Percentiles rank a stretch among this genome's conserved stretches.
These are phyloP conservation scores for Sciaenops ocellatus DNA, from an alignment of 2,797 vertebrate species.

Conservation along the genomic window DNA sequence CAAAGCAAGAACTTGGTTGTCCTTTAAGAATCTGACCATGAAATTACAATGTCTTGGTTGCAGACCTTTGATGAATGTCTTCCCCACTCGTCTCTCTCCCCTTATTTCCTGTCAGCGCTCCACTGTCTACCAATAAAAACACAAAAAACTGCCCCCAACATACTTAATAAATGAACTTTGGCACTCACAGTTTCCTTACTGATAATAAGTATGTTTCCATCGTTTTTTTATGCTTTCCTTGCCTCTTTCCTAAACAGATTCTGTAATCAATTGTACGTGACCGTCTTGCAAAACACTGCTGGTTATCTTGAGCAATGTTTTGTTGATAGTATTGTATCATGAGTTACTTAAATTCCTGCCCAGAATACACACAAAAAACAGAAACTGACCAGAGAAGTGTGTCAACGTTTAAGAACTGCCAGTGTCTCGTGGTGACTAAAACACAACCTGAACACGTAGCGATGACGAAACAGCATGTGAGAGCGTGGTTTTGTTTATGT, in stretches of 20 bases:
- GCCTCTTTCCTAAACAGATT: background rate
- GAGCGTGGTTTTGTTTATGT: background rate
- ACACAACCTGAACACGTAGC: background rate
- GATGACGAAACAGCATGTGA: background rate
- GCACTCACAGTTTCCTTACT: background rate
- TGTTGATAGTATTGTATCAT: constrained; percentile 11
- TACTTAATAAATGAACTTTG: background rate
- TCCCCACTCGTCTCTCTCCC: constrained; percentile 7
- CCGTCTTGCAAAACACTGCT: constrained; percentile 25
- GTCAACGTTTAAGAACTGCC: background rate
- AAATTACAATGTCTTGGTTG: background rate
- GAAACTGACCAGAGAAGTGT: background rate
- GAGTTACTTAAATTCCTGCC: constrained; percentile 23
- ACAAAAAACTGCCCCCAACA: background rate
- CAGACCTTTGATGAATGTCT: constrained; percentile 19
- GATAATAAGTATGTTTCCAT: background rate
- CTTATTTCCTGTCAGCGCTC: constrained; percentile 40
- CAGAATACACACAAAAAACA: constrained; percentile 49
- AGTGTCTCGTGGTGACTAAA: background rate
- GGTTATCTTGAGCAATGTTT: constrained; percentile 26
- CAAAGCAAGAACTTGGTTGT: too few relatives aligned
- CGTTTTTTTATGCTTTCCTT: background rate
- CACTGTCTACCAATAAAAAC: constrained; percentile 27
- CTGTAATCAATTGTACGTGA: background rate
- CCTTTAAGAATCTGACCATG: constrained; percentile 13